Conservation (phyloP, 2,888 invertebrate genomes). For the Ochropleura leucogaster region DNA sequence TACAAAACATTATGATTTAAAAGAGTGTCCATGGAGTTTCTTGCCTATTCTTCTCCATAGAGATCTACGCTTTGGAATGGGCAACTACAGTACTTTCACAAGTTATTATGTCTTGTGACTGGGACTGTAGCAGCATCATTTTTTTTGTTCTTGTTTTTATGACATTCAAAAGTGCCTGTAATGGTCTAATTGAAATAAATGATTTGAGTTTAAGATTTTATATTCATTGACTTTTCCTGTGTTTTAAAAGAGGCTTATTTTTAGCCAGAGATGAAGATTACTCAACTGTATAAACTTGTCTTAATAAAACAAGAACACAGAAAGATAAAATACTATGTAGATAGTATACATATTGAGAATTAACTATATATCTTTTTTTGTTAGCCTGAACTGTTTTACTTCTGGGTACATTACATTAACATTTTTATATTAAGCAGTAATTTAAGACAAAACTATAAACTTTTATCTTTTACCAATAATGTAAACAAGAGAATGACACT, state of each 20-base stretch:
- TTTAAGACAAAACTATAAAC: neutral
- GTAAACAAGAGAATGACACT: neutral
- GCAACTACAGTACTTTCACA: too few species aligned
- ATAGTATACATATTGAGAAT: neutral
- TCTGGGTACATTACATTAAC: too few species aligned
- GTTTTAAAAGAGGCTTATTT: conserved; percentile 12
- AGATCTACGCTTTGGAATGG: too few species aligned
- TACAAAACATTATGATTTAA: too few species aligned
- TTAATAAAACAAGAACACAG: conserved; percentile 6
- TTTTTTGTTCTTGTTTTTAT: too few species aligned
- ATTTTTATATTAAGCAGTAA: neutral
- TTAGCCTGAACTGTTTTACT: neutral
- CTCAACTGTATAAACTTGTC: conserved; percentile 3
- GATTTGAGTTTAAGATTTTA: too few species aligned
- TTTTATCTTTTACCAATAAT: neutral
- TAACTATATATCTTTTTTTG: neutral
- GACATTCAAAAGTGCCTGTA: too few species aligned
- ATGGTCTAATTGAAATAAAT: too few species aligned
- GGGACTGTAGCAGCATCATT: too few species aligned
- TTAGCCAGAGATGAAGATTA: conserved; percentile 25
- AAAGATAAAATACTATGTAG: neutral
- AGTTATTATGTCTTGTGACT: too few species aligned
- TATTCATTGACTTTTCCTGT: neutral
- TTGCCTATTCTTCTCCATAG: too few species aligned
- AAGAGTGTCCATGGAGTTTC: too few species aligned